Evolutionary conservation across 2,888 invertebrate species (phyloP), one percentile per base, ranked within the genome.

Genomic region (Rotaria socialis): DNA sequence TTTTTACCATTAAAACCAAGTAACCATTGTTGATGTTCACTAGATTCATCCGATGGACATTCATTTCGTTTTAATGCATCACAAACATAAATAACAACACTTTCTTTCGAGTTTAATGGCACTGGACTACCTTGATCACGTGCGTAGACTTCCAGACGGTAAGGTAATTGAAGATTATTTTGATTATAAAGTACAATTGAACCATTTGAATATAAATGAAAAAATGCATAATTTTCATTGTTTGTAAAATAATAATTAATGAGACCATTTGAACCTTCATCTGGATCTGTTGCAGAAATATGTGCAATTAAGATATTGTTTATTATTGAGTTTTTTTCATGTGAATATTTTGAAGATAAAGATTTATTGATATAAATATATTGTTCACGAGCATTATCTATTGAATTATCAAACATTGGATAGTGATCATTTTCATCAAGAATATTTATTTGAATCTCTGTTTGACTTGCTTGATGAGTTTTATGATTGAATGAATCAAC

Each of bases 201-300:
- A 80, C 80, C 80, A 80, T 80, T 80, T 22, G 43, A n/a, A 80
- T 80, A 80, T 47, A 80, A 24, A 80, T 80, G 80, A 80, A 80
- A 80, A n/a, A 2, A 47, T 14, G 43, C 47, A 47, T 80, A 80
- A 47, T 43, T 47, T 47, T 80, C 80, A 47, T 47, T 80, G 47
- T 80, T 43, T 24, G 80, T 47, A 80, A 80, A 80, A 80, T 80
- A 93, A 89, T 95, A 96, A 67, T 93, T 91, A 4, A 96, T 92
- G 86, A 93, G 93, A 0, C 94, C 94, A 87, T 91, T 92, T 7
- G 89, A 89, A 0, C 94, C 93, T 7, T 89, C 89, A 87, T 92
- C 92, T 87, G 92, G 92, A 89, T 96, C 96, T 1, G 92, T 93
- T 0, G 95, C 95, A 47, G 85, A 43, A 7, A 80, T 14, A 47